Conservation (phyloP, 2,797 vertebrate species). For the Macroramphosus scolopax region DNA sequence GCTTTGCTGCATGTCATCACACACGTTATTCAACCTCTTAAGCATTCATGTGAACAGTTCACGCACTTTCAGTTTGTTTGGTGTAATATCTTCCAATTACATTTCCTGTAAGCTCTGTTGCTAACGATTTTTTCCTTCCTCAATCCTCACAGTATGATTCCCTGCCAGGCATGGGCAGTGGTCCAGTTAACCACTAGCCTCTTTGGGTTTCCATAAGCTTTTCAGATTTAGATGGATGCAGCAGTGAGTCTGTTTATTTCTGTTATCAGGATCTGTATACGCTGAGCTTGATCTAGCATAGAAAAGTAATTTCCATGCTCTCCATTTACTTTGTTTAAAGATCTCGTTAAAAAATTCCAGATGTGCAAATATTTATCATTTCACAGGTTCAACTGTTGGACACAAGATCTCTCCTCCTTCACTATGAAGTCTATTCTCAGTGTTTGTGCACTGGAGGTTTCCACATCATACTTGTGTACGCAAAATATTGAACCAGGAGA, state of each 20-base stretch:
- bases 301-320: background rate
- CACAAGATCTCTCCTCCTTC: too few relatives aligned
- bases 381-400: too few relatives aligned
- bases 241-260: constrained; percentile 9
- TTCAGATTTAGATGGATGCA: constrained; percentile 22
- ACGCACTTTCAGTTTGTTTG: constrained; percentile 2
- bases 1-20: constrained; percentile 7
- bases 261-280: background rate
- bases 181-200: constrained; percentile 34
- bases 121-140: constrained; percentile 2
- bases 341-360: too few relatives aligned
- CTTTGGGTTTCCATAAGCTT: constrained; percentile 14
- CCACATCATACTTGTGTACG: too few relatives aligned
- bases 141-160: constrained; percentile 44
- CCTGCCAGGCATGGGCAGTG: constrained; percentile 34
- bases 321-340: too few relatives aligned
- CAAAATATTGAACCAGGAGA: too few relatives aligned
- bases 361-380: too few relatives aligned
- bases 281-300: constrained; percentile 1
- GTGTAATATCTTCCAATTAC: too few relatives aligned
- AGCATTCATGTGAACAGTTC: constrained; percentile 14
- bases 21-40: constrained; percentile 13
- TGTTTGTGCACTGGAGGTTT: too few relatives aligned
- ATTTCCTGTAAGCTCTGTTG: constrained; percentile 16
- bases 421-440: too few relatives aligned